Percentiles rank a stretch among this genome's conserved stretches.
Evolutionary conservation across 2,888 invertebrate genomes (phyloP).

Genomic region (Seira musarum): DNA sequence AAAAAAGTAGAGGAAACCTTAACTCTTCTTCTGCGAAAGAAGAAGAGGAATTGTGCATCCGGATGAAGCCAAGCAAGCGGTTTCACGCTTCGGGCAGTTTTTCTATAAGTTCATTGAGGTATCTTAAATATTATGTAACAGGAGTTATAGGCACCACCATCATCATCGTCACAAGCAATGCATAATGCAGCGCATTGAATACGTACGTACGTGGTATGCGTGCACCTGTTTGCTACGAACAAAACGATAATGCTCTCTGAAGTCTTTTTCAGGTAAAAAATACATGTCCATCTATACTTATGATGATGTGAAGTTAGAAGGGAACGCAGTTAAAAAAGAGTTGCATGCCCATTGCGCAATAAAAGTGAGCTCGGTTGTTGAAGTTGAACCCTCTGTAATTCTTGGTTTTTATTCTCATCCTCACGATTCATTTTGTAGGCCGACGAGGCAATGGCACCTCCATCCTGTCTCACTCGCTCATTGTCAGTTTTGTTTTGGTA

Average conservation of each 20-base stretch:
- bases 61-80: conserved; percentile 27
- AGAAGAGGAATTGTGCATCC: conserved; percentile 36
- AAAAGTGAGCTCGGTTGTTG: conserved; percentile 29
- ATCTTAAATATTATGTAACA: too few species aligned
- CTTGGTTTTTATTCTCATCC: conserved; percentile 19
- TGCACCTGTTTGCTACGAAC: too few species aligned
- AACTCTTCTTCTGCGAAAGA: conserved; percentile 21
- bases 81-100: conserved; percentile 32
- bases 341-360: conserved; percentile 25
- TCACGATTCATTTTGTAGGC: conserved; percentile 17
- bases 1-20: not conserved
- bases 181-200: too few species aligned
- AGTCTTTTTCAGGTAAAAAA: conserved; percentile 18
- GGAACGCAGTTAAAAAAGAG: conserved; percentile 27
- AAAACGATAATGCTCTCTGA: too few species aligned
- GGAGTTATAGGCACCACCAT: too few species aligned
- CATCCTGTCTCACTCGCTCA: conserved; percentile 34
- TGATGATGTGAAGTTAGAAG: too few species aligned
- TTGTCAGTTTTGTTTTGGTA: conserved; percentile 40
- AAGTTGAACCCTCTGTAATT: conserved; percentile 29
- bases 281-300: not conserved
- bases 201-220: not conserved
- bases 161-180: too few species aligned
- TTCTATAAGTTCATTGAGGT: too few species aligned
- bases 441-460: conserved; percentile 15